Evolutionary conservation across 2,113 vertebrate genomes (phyloP), one percentile per base, ranked within the genome.

Genomic region (Sorex araneus): DNA sequence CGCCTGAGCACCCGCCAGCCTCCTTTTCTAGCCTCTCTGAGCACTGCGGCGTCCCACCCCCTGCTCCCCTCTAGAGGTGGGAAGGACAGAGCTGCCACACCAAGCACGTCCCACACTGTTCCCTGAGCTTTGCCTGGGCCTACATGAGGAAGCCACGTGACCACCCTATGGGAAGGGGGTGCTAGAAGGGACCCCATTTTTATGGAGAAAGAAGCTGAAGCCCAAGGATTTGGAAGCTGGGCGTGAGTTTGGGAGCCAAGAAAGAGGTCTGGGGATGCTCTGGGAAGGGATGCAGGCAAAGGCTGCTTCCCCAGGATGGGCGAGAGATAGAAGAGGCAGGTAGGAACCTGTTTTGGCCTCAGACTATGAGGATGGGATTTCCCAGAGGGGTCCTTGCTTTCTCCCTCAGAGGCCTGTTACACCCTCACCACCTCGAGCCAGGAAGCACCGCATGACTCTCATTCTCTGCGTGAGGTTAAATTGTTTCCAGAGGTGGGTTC

Each of bases 61-160:
- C 18, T 60, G 57, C 21, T 3, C 57, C 57, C 18, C 57, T 23
- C 6, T 21, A 23, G 18, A 60, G 19, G 57, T 21, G 57, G 57
- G 57, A 60, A 60, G 54, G 54, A 57, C 54, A 57, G 2, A 57
- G 54, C 54, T 57, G 54, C 54, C 6, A 19, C 6, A 19, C 54
- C 54, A 57, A 57, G 19, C 18, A 60, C 57, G 18, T 60, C 57
- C 57, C 57, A 60, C 57, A 60, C 8, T 36, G 8, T 54, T 70
- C 15, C 0, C 34, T 87, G 40, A 76, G n/a, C 40, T 88, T 32
- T 45, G 32, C 32, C 8, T 2, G 8, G 9, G 16, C 3, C n/a
- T 23, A 23, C 8, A 23, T 0, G 6, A 6, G 19, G 9, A n/a
- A 76, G 18, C 21, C 34, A 19, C 13, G n/a, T 0, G 1, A 11